Evolutionary conservation across 2,113 vertebrate species (phyloP).

Genomic region (Cygnus buccinator): DNA sequence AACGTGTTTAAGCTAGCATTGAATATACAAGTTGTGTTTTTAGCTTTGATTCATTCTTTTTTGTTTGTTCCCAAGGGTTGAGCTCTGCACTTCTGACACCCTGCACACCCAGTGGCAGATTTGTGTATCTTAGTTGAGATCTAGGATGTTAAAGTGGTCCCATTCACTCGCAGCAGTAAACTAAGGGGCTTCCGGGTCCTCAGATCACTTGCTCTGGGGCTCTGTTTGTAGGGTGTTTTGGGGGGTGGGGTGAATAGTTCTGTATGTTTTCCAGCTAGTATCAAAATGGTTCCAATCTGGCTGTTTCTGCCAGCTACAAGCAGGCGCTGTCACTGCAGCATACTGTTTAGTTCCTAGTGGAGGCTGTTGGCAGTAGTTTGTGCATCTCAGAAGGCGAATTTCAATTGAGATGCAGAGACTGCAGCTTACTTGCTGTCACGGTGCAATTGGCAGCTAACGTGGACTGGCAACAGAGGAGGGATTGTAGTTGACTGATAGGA

Average conservation of each 20-base stretch:
- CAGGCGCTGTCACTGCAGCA: background rate
- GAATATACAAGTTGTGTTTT: too few relatives aligned
- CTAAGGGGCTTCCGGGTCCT: background rate
- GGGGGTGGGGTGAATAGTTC: background rate
- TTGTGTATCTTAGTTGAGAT: background rate
- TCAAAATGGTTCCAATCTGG: background rate
- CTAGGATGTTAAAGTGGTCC: background rate
- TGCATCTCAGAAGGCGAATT: background rate
- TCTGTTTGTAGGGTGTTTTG: background rate
- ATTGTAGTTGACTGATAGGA: background rate
- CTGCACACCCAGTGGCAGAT: background rate
- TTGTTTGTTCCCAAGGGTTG: background rate
- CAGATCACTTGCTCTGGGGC: background rate
- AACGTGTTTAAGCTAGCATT: too few relatives aligned
- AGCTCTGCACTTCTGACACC: background rate
- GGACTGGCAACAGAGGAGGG: background rate
- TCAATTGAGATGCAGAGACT: background rate
- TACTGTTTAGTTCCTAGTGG: background rate
- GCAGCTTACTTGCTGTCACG: background rate
- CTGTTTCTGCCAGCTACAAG: background rate
- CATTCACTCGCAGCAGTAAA: background rate
- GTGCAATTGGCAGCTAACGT: background rate
- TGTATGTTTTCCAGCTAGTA: background rate
- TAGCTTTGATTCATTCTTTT: background rate
- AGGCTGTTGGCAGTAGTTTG: background rate